Percentiles rank a stretch among this genome's conserved stretches.
phyloP scores from a whole-genome alignment of 2,888 invertebrate species.

The Molorchus minor region DNA sequence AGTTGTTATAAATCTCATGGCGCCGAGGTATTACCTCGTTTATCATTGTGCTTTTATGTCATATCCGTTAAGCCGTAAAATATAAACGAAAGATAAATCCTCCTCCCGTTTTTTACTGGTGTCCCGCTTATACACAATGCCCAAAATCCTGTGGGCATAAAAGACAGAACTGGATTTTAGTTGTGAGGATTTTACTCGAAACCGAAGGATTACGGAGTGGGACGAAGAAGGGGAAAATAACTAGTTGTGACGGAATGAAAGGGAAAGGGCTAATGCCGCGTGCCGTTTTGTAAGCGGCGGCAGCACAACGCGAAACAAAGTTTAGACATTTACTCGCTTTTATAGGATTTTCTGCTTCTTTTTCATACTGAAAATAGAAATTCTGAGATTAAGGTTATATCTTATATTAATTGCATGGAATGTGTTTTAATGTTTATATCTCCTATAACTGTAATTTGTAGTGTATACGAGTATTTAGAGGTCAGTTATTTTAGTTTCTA shows the following conservation, averaged over 20 bases:
- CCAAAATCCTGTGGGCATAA: slow-evolving; percentile 16
- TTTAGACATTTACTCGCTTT: background rate
- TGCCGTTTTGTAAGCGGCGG: background rate
- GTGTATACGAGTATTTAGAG: too few relatives aligned
- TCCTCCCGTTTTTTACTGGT: slow-evolving; percentile 12
- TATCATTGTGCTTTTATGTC: slow-evolving; percentile 6
- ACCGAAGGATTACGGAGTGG: slow-evolving; percentile 13
- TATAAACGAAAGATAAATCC: slow-evolving; percentile 22
- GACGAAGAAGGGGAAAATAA: slow-evolving; percentile 1
- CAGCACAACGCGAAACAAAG: background rate
- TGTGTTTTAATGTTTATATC: too few relatives aligned
- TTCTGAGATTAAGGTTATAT: too few relatives aligned
- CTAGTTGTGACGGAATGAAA: background rate
- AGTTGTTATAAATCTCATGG: too few relatives aligned
- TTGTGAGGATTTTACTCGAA: slow-evolving; percentile 14
- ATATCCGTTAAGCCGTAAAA: slow-evolving; percentile 21
- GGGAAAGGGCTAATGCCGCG: background rate
- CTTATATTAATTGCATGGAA: too few relatives aligned
- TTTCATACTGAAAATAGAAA: background rate
- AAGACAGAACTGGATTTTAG: slow-evolving; percentile 20
- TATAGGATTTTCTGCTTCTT: background rate
- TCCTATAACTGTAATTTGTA: too few relatives aligned
- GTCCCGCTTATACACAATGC: slow-evolving; percentile 2
- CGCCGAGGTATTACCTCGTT: background rate
- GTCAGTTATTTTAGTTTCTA: too few relatives aligned